Percentiles rank a stretch among this genome's conserved stretches.
Conservation (phyloP, 2,888 invertebrate genomes). For the Anorthoa munda region DNA sequence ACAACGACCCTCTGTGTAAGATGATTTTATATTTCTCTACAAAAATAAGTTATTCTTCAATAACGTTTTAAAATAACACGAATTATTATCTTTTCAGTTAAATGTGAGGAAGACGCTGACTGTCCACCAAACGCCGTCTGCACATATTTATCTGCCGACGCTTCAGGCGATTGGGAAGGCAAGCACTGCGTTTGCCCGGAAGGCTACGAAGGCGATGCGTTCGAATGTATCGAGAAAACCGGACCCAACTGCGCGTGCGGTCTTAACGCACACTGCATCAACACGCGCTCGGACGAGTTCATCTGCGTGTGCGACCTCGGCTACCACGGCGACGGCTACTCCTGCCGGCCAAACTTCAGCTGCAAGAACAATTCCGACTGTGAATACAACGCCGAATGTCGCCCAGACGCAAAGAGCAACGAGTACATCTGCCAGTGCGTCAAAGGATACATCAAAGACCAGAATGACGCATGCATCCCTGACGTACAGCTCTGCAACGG, state of each 20-base stretch:
- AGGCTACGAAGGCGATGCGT: conserved; percentile 97
- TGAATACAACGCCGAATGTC: conserved; percentile 93
- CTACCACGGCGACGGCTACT: conserved; percentile 95
- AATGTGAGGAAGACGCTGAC: conserved; percentile 94
- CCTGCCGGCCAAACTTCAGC: conserved; percentile 93
- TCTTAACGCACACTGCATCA: conserved; percentile 94
- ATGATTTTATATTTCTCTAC: conserved; percentile 8
- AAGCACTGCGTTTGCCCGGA: conserved; percentile 94
- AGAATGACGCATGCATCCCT: conserved; percentile 92
- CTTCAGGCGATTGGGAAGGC: conserved; percentile 72
- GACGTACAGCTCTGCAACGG: conserved; percentile 91
- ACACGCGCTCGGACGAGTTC: conserved; percentile 92
- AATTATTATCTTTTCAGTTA: conserved; percentile 88
- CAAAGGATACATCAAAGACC: conserved; percentile 93
- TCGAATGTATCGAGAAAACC: conserved; percentile 91
- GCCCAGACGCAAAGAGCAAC: conserved; percentile 90
- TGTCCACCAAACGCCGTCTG: conserved; percentile 97
- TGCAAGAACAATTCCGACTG: conserved; percentile 93
- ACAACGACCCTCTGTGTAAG: conserved; percentile 78
- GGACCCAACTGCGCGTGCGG: conserved; percentile 92
- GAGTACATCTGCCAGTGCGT: conserved; percentile 95
- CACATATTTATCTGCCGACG: conserved; percentile 86
- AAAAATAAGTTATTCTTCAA: neutral
- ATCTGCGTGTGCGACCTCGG: conserved; percentile 95
- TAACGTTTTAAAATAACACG: conserved; percentile 4